A percentile compares a stretch with the other conserved stretches of the same genome.
Conservation (phyloP, 2,113 vertebrate genomes). For the Psilopsiagon aurifrons region DNA sequence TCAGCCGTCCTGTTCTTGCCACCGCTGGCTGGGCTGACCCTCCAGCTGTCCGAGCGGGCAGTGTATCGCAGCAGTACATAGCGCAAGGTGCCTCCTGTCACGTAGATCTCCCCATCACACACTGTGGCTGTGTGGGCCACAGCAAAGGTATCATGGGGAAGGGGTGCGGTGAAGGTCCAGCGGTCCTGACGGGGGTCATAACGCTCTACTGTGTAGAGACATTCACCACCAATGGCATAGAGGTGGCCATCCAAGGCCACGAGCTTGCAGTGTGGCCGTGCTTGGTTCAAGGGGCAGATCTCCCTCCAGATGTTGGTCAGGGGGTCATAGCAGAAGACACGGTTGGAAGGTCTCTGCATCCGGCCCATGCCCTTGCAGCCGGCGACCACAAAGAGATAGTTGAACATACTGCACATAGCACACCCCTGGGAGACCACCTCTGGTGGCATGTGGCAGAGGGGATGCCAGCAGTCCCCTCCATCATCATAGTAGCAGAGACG, state of each 20-base stretch:
- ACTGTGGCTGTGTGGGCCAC: conserved; percentile 86
- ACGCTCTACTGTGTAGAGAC: conserved; percentile 87
- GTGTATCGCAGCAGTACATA: conserved; percentile 85
- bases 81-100: conserved; percentile 86
- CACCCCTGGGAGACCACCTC: conserved; percentile 85
- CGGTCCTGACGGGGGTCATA: conserved; percentile 87
- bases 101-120: conserved; percentile 84
- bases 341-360: conserved; percentile 78
- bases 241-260: conserved; percentile 86
- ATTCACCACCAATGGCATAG: conserved; percentile 93
- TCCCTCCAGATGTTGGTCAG: conserved; percentile 88
- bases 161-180: conserved; percentile 85
- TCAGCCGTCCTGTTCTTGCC: conserved; percentile 80
- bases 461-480: conserved; percentile 79
- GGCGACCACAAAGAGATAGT: conserved; percentile 90
- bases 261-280: conserved; percentile 88
- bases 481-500: conserved; percentile 86
- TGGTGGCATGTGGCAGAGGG: conserved; percentile 77
- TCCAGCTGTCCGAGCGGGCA: conserved; percentile 78
- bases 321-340: conserved; percentile 93
- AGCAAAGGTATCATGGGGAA: conserved; percentile 89
- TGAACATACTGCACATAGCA: conserved; percentile 89
- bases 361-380: conserved; percentile 78
- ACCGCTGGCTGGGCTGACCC: conserved; percentile 60
- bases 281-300: conserved; percentile 87